Evolutionary conservation across 2,888 invertebrate species (phyloP), one percentile per base, ranked within the genome.

Genomic region (Drosophila barbarae): DNA sequence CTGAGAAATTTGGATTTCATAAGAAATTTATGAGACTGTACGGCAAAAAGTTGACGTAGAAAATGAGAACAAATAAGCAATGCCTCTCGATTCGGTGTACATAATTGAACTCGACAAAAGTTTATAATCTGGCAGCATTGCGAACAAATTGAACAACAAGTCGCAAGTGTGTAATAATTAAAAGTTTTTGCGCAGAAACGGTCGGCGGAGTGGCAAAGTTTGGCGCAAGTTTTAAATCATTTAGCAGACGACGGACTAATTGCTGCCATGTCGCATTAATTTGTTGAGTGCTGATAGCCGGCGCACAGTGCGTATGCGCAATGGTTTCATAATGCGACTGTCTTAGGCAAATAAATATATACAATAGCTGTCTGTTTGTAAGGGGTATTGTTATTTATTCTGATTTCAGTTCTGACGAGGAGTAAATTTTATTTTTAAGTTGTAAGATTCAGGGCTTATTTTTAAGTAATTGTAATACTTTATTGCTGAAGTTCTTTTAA

Each of bases 141-240:
- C 77, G 74, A 46, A 63, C 80, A 73, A 82, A 79, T 82, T 82
- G 73, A 67, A 75, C 60, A 63, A 63, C 61, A 63, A 58, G 66
- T 77, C 67, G 60, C 77, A 83, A 77, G 72, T 83, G 76, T 74
- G 74, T 69, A 71, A 83, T 79, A 79, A 79, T 79, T 79, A 83
- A 79, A 79, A 79, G 63, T 83, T 79, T 72, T 72, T 70, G 34
- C 49, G 18, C 44, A 46, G 13, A 52, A 51, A 53, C 50, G 28
- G 53, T 38, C 36, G n/a, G 44, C 13, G 69, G 36, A 18, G 30
- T n/a, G 46, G 46, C 47, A 60, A 79, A 83, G 70, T 83, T 79
- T 65, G 41, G 36, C 34, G 39, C 61, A 82, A 79, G 73, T 82
- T 79, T 73, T 75, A 41, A 64, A 75, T 60, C 65, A 76, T 66